These are phyloP conservation scores for Lasioglossum vierecki DNA, from an alignment of 2,888 invertebrate species.

Conservation along the genomic window DNA sequence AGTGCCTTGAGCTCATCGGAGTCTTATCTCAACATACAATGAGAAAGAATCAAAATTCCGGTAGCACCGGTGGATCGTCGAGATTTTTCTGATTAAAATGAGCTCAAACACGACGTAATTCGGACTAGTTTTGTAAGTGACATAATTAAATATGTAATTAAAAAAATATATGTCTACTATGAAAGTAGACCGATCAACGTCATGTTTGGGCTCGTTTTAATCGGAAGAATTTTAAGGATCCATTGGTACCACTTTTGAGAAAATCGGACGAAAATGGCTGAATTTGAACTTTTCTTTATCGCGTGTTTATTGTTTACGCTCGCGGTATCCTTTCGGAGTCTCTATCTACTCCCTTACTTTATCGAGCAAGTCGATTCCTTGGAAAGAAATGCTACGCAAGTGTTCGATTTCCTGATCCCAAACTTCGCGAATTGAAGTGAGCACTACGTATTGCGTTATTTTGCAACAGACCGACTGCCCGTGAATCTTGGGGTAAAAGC, in stretches of 20 bases:
- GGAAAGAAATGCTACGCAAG: neutral
- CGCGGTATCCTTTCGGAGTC: neutral
- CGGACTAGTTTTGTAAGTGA: neutral
- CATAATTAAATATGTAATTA: no score
- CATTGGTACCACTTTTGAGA: neutral
- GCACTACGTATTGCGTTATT: slow-evolving; percentile 7
- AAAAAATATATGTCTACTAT: no score
- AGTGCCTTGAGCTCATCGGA: neutral
- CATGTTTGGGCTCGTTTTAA: neutral
- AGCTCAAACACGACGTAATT: neutral
- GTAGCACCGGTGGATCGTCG: neutral
- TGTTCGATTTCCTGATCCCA: neutral
- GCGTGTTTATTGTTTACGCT: neutral
- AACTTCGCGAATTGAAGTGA: neutral
- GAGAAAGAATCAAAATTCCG: neutral
- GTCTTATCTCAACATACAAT: neutral
- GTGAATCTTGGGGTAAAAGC: slow-evolving; percentile 50
- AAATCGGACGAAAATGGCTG: neutral
- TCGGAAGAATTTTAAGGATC: neutral
- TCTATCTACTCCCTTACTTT: neutral
- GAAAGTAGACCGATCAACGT: neutral
- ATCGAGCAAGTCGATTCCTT: neutral
- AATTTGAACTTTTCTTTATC: neutral
- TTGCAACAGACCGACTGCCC: slow-evolving; percentile 13
- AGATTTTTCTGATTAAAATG: neutral